Base-by-base conservation (phyloP, 2,113 vertebrate genomes). In the Neolamprologus fasciatus region DNA sequence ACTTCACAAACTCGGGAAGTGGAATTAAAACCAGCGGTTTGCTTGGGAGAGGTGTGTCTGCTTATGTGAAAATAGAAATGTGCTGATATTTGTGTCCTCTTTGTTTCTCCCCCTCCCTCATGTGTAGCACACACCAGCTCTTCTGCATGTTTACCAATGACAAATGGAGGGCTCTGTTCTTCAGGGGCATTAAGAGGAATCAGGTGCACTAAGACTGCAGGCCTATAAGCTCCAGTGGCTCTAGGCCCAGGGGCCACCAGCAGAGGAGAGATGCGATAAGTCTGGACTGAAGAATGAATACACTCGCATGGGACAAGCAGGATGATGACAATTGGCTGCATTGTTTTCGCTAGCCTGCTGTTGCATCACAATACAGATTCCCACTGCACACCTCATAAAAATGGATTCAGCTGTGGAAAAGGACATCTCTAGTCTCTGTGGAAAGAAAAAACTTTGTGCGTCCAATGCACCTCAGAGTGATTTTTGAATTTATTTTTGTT, bases 81-180 rank as follows among this genome's bases (percentile, higher is more conserved):
- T 92, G 91, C 93, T 93, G 91, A 94, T 94, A 90, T 95, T 91
- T 89, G 82, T 93, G 84, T 93, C 87, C 82, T 82, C 86, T 91
- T 91, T 94, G 88, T 94, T 94, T 88, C 86, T 55, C 63, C 61
- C 66, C 26, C 53, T 13, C 50, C 85, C 85, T 86, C 85, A 84
- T 81, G 89, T 93, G 90, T 88, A 87, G 87, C 90, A 92, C 88
- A 92, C 89, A 85, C 87, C 23, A 53, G 71, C 83, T 86, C 73
- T 83, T 92, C 91, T 89, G 94, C 87, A 93, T 96, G 92, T 94
- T 95, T 96, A 93, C 93, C 94, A 95, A 94, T 95, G 95, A 96
- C 95, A 96, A 96, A 96, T 94, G 89, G 94, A 94, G 94, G 88
- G 94, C 88, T 90, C 58, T 6, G 82, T 92, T 96, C 94, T 96